phyloP scores from a whole-genome alignment of 1,140 invertebrate species.

The Copidosoma floridanum region DNA sequence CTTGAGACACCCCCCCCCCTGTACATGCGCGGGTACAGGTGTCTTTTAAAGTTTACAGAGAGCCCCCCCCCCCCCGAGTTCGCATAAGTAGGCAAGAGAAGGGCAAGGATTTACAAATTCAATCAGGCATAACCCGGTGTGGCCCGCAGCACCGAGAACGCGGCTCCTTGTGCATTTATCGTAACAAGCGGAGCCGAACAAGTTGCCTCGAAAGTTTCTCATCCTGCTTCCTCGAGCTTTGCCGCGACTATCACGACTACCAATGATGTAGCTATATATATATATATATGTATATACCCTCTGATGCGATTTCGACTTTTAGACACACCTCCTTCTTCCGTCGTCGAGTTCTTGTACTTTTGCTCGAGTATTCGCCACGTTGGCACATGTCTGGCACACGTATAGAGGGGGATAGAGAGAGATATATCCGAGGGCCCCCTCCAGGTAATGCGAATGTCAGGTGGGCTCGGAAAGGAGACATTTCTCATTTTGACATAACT shows the following conservation, averaged over 20 bases:
- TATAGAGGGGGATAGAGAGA: background rate
- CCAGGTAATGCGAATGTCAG: constrained; percentile 17
- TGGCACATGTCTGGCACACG: background rate
- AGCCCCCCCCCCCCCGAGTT: too few relatives aligned
- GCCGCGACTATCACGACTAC: background rate
- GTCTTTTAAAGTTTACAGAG: too few relatives aligned
- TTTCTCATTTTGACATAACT: constrained; percentile 10
- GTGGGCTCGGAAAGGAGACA: background rate
- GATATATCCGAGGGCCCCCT: background rate
- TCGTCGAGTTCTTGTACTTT: background rate
- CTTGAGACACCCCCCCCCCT: background rate
- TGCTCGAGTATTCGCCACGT: background rate
- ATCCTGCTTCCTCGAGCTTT: too few relatives aligned
- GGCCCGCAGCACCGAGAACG: background rate
- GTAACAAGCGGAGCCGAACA: constrained; percentile 16
- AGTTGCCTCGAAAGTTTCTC: constrained; percentile 25
- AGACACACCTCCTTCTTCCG: constrained; percentile 12
- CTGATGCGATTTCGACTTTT: constrained; percentile 17
- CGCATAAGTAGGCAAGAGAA: too few relatives aligned
- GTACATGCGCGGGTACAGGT: too few relatives aligned
- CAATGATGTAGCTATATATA: too few relatives aligned
- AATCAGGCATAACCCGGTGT: constrained; percentile 18
- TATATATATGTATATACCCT: too few relatives aligned
- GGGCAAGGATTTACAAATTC: constrained; percentile 17
- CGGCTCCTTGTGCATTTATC: constrained; percentile 17